Percentiles rank a stretch among this genome's conserved stretches.
These are phyloP conservation scores for Chaetops frenatus DNA, from an alignment of 2,113 vertebrate species.

Conservation along the genomic window DNA sequence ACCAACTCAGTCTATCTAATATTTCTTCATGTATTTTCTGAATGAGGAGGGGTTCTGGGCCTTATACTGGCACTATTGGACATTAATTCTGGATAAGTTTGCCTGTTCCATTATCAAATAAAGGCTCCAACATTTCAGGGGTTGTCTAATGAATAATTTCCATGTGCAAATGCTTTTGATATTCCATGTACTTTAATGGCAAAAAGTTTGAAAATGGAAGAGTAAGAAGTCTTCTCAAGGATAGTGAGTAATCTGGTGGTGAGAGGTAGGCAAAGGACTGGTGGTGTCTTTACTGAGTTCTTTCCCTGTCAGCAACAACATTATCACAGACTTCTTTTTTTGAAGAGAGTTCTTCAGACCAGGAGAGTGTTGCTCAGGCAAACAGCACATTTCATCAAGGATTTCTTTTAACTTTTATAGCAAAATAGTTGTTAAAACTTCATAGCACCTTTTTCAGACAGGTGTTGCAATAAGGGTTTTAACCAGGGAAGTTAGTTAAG, in stretches of 20 bases:
- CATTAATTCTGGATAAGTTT: not conserved
- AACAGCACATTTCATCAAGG: not conserved
- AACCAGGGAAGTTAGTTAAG: not conserved
- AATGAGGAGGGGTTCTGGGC: fast-evolving
- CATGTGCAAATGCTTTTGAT: not conserved
- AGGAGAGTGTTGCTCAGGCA: not conserved
- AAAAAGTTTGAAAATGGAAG: not conserved
- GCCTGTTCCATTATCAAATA: not conserved
- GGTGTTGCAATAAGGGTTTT: not conserved
- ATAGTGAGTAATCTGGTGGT: not conserved
- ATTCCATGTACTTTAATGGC: not conserved
- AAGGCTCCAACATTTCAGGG: not conserved
- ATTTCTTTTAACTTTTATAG: not conserved
- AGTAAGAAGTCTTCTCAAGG: not conserved
- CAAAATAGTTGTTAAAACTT: not conserved
- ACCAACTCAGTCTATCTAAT: not conserved
- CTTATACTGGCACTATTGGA: not conserved
- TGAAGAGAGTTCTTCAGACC: not conserved
- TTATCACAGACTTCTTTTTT: not conserved
- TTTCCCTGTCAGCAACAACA: not conserved
- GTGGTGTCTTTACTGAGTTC: not conserved
- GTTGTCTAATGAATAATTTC: not conserved
- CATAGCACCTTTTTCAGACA: not conserved
- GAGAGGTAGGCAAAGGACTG: not conserved
- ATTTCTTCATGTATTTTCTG: not conserved